Percentiles rank a stretch among this genome's conserved stretches.
Evolutionary conservation across 2,797 vertebrate genomes (phyloP).

Genomic region (Lateolabrax maculatus): DNA sequence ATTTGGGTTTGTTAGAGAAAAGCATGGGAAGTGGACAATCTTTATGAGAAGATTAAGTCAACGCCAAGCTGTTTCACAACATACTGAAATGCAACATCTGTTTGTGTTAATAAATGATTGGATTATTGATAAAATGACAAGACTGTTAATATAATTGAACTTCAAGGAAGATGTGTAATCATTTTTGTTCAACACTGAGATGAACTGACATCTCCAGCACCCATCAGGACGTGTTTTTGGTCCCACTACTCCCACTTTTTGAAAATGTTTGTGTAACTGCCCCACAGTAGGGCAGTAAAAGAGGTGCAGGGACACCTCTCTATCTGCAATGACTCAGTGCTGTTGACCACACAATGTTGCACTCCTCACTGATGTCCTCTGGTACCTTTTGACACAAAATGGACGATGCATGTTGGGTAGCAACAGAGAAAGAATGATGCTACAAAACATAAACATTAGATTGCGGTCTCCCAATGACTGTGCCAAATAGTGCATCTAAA

Average conservation of each 20-base stretch:
- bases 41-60: constrained; percentile 20
- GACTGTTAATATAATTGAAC: constrained; percentile 46
- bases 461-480: constrained; percentile 23
- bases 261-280: constrained; percentile 63
- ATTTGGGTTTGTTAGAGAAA: constrained; percentile 38
- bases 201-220: constrained; percentile 35
- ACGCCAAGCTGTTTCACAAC: constrained; percentile 32
- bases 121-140: constrained; percentile 32
- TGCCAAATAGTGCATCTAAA: constrained; percentile 36
- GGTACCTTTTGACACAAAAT: constrained; percentile 47
- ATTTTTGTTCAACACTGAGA: constrained; percentile 42
- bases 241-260: constrained; percentile 64
- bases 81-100: constrained; percentile 37
- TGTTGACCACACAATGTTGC: constrained; percentile 59
- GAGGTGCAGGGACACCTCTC: constrained; percentile 81
- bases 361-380: constrained; percentile 55
- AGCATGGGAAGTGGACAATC: constrained; percentile 9
- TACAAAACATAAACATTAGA: constrained; percentile 16
- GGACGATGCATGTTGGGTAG: constrained; percentile 10
- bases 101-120: constrained; percentile 29
- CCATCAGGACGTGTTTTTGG: constrained; percentile 54
- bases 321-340: constrained; percentile 54
- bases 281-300: constrained; percentile 40
- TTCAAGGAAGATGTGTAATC: constrained; percentile 27
- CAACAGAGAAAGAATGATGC: constrained; percentile 20